Evolutionary conservation across 2,113 vertebrate species (phyloP).

Genomic region (Protomyctophum bolini): DNA sequence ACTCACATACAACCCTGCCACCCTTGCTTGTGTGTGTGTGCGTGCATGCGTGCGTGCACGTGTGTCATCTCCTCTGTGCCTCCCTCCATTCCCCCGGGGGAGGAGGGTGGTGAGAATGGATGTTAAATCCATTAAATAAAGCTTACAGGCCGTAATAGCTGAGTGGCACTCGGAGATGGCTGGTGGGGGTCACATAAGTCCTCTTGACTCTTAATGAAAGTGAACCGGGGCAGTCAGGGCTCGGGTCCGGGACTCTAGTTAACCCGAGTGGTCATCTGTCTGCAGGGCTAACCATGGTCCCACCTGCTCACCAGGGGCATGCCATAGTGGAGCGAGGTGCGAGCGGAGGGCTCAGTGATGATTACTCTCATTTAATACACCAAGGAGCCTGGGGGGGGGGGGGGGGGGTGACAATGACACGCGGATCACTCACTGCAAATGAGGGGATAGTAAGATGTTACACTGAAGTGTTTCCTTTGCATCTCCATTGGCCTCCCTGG

Average conservation of each 20-base stretch:
- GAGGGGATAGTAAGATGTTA: constrained; percentile 69
- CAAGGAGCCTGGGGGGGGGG: constrained; percentile 48
- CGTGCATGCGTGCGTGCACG: constrained; percentile 67
- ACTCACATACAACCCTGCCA: no score
- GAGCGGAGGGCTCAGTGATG: constrained; percentile 45
- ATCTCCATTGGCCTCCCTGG: constrained; percentile 58
- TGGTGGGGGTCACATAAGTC: constrained; percentile 79
- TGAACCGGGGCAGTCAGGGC: constrained; percentile 70
- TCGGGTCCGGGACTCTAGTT: constrained; percentile 67
- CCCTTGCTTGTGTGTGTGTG: constrained; percentile 51
- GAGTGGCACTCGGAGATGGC: constrained; percentile 85
- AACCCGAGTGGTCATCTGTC: constrained; percentile 76
- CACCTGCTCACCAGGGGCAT: constrained; percentile 39
- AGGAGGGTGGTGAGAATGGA: constrained; percentile 92
- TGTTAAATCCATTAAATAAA: constrained; percentile 99
- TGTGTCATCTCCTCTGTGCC: constrained; percentile 80
- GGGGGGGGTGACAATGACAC: constrained; percentile 59
- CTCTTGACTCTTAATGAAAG: constrained; percentile 82
- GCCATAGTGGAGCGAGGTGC: constrained; percentile 14
- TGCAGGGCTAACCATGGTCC: constrained; percentile 58
- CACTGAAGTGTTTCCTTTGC: constrained; percentile 33
- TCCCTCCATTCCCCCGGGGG: constrained; percentile 83
- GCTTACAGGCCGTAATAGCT: constrained; percentile 92
- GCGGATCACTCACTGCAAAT: constrained; percentile 58
- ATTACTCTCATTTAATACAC: constrained; percentile 73